Evolutionary conservation across 1,140 invertebrate species (phyloP).

Genomic region (Ptiloglossa arizonensis): DNA sequence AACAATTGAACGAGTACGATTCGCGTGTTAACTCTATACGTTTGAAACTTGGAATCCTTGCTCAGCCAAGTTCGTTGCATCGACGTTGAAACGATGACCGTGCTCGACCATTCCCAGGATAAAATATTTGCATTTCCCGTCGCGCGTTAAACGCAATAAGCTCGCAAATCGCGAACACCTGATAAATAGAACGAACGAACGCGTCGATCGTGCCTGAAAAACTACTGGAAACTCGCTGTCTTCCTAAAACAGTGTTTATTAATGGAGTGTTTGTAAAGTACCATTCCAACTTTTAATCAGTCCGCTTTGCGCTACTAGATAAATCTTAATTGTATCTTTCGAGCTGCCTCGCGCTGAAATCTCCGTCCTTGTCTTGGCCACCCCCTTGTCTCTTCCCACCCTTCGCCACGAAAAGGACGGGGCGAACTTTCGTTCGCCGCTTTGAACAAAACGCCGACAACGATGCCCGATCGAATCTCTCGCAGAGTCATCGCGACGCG

Average conservation of each 20-base stretch:
- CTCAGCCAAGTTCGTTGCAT: too few relatives aligned
- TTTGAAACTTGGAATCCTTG: too few relatives aligned
- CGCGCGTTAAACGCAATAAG: neutral
- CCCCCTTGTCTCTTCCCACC: too few relatives aligned
- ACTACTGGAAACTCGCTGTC: neutral
- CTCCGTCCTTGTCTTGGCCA: constrained; percentile 5
- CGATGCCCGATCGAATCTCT: constrained; percentile 35
- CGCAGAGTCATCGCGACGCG: constrained; percentile 1
- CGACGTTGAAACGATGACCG: too few relatives aligned
- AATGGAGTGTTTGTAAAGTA: constrained; percentile 53
- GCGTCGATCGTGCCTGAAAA: neutral
- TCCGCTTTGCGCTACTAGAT: constrained; percentile 53
- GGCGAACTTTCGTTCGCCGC: constrained; percentile 13
- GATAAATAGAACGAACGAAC: neutral
- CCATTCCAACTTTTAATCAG: constrained; percentile 58
- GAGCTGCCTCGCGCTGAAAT: constrained; percentile 43
- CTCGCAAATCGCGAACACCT: neutral
- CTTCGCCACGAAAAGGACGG: too few relatives aligned
- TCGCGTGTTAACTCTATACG: neutral
- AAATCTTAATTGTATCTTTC: constrained; percentile 67
- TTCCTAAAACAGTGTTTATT: constrained; percentile 54
- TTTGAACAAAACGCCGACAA: constrained; percentile 40
- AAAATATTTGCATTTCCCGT: neutral
- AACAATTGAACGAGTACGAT: too few relatives aligned
- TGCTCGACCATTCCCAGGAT: neutral